Evolutionary conservation across 1,140 invertebrate genomes (phyloP).

Genomic region (Drosophila obscura): DNA sequence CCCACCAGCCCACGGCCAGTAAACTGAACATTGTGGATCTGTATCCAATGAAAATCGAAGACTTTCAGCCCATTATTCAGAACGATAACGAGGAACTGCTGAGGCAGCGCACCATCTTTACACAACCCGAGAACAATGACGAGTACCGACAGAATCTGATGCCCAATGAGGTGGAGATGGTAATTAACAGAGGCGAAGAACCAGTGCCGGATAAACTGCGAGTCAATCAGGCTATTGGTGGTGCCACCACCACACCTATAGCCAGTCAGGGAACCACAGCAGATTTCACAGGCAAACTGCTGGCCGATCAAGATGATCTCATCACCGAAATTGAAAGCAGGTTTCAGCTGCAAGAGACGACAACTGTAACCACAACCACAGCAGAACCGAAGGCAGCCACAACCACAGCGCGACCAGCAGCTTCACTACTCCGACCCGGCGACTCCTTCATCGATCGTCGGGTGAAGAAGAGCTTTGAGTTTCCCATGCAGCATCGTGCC

Average conservation of each 20-base stretch:
- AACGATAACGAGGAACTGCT: constrained; percentile 62
- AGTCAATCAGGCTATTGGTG: constrained; percentile 21
- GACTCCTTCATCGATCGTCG: constrained; percentile 73
- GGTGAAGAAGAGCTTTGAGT: constrained; percentile 82
- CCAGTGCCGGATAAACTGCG: constrained; percentile 3
- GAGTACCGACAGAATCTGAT: constrained; percentile 76
- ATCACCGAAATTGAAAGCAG: constrained; percentile 82
- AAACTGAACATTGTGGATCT: constrained; percentile 79
- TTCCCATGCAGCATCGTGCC: constrained; percentile 68
- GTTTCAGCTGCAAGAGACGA: constrained; percentile 75
- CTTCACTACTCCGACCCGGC: constrained; percentile 28
- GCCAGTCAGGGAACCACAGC: constrained; percentile 32
- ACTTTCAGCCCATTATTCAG: constrained; percentile 68
- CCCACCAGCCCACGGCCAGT: constrained; percentile 61
- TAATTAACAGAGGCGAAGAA: constrained; percentile 11
- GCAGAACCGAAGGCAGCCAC: constrained; percentile 7
- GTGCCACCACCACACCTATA: constrained; percentile 8
- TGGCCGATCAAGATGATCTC: constrained; percentile 78
- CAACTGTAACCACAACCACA: constrained; percentile 4
- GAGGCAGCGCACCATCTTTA: constrained; percentile 59
- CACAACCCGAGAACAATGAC: constrained; percentile 51
- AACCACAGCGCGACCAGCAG: constrained; percentile 3
- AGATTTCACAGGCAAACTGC: constrained; percentile 76
- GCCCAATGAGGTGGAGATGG: constrained; percentile 74
- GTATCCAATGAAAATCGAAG: constrained; percentile 78